Evolutionary conservation across 1,140 invertebrate species (phyloP).

Genomic region (Hirudo medicinalis): DNA sequence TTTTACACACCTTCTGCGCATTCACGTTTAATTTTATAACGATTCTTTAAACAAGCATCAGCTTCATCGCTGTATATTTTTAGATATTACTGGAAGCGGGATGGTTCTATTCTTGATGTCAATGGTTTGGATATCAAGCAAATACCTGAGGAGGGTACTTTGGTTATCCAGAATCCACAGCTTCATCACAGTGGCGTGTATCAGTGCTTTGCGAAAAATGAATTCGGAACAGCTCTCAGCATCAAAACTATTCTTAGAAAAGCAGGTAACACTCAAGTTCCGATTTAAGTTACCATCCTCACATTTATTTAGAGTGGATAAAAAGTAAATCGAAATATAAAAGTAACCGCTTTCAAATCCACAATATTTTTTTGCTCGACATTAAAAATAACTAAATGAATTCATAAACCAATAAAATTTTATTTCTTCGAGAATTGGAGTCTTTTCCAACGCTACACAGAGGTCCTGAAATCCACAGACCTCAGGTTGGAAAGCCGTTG

Average conservation of each 20-base stretch:
- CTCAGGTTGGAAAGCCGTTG: slow-evolving; percentile 25
- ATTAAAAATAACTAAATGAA: slow-evolving; percentile 4
- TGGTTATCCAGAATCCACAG: slow-evolving; percentile 10
- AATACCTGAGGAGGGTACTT: slow-evolving; percentile 7
- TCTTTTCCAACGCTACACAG: slow-evolving; percentile 17
- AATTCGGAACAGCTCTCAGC: slow-evolving; percentile 14
- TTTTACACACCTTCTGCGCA: too few species aligned
- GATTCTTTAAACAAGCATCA: not conserved
- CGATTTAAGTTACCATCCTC: too few species aligned
- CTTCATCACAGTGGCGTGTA: slow-evolving; percentile 16
- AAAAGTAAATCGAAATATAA: too few species aligned
- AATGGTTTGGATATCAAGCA: slow-evolving; percentile 8
- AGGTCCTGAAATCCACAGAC: slow-evolving; percentile 15
- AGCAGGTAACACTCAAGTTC: slow-evolving; percentile 14
- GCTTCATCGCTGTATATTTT: not conserved
- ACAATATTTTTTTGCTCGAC: too few species aligned
- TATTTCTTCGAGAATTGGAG: slow-evolving; percentile 13
- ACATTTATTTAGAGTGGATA: too few species aligned
- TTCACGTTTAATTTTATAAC: not conserved
- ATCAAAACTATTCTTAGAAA: slow-evolving; percentile 19
- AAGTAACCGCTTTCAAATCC: too few species aligned
- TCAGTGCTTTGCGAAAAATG: slow-evolving; percentile 25
- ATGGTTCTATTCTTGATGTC: slow-evolving; percentile 13
- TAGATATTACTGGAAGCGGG: slow-evolving; percentile 18
- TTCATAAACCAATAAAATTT: not conserved